A percentile compares a stretch with the other conserved stretches of the same genome.
Evolutionary conservation across 2,113 vertebrate species (phyloP).

Genomic region (Rhinichthys klamathensis): DNA sequence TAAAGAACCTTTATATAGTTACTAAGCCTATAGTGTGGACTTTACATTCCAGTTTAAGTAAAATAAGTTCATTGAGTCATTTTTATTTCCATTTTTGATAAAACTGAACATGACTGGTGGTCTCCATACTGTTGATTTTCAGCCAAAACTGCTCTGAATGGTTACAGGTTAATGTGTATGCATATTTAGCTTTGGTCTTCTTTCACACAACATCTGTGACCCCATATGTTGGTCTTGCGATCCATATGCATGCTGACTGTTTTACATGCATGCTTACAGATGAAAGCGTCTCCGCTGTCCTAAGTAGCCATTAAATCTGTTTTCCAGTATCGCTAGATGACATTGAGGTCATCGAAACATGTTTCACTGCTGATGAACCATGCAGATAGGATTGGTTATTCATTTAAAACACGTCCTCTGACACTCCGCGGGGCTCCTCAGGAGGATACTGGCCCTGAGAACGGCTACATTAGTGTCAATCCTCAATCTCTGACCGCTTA

Average conservation of each 20-base stretch:
- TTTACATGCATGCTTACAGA: not conserved
- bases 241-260: not conserved
- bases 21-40: too few species aligned
- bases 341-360: conserved; percentile 7
- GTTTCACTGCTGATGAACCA: conserved; percentile 23
- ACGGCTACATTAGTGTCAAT: conserved; percentile 29
- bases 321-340: not conserved
- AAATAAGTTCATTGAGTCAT: too few species aligned
- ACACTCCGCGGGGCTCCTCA: not conserved
- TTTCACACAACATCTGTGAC: conserved; percentile 1
- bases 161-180: not conserved
- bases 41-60: too few species aligned
- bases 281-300: not conserved
- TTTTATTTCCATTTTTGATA: too few species aligned
- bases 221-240: not conserved
- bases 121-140: not conserved
- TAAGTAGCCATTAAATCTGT: not conserved
- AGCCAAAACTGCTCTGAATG: not conserved
- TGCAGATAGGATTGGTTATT: conserved; percentile 3
- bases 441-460: conserved; percentile 15
- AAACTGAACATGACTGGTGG: not conserved
- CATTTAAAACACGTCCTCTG: conserved; percentile 29
- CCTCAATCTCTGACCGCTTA: not conserved
- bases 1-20: too few species aligned
- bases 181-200: not conserved